Evolutionary conservation across 2,113 vertebrate species (phyloP).

Genomic region (Saguinus imperator): DNA sequence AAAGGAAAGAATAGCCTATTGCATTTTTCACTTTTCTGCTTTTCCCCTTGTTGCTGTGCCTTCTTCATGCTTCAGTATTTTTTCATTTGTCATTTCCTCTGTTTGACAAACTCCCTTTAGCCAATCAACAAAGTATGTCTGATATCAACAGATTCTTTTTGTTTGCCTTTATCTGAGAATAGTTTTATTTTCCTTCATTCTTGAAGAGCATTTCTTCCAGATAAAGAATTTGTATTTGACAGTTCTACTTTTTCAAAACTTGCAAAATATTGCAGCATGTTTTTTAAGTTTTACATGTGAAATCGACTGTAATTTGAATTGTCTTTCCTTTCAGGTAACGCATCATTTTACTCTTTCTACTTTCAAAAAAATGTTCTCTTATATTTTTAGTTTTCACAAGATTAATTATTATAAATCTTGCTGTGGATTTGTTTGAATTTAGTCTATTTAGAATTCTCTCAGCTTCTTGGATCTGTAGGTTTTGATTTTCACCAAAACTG

Average conservation of each 20-base stretch:
- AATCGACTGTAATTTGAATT: background rate
- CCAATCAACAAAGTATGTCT: background rate
- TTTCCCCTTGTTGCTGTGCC: background rate
- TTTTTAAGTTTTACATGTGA: background rate
- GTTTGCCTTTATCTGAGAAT: background rate
- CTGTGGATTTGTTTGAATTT: background rate
- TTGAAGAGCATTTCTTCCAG: background rate
- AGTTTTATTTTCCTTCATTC: background rate
- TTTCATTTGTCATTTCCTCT: background rate
- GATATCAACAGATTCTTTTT: background rate
- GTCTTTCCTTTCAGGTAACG: background rate
- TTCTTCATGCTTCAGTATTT: background rate
- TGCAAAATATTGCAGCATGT: background rate
- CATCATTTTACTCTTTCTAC: background rate
- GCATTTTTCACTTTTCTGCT: background rate
- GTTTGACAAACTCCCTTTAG: background rate
- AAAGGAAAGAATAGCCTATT: background rate
- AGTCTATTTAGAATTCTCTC: background rate
- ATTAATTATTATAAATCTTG: background rate
- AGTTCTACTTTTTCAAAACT: background rate
- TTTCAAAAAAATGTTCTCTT: background rate
- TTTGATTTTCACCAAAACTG: background rate
- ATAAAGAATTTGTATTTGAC: background rate
- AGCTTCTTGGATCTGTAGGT: background rate
- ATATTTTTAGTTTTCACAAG: background rate